phyloP scores from a whole-genome alignment of 2,797 vertebrate genomes.

The Rhabdophis nuchalis region DNA sequence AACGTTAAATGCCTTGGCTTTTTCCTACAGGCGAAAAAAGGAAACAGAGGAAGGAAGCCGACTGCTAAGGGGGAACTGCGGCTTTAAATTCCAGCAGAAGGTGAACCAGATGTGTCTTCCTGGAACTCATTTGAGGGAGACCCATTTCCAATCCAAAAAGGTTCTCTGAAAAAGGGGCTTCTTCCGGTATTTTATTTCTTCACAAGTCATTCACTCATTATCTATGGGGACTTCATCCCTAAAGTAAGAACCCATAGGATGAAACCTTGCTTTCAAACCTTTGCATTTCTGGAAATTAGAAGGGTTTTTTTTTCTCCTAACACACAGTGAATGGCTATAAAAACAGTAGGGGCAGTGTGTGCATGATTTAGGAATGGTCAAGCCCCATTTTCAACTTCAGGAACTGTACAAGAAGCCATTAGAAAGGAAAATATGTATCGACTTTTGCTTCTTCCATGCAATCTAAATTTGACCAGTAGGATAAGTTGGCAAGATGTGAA shows the following conservation, averaged over 20 bases:
- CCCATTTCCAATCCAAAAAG: neutral
- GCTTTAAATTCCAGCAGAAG: neutral
- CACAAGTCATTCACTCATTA: neutral
- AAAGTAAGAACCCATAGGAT: neutral
- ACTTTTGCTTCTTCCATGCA: neutral
- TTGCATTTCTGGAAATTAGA: neutral
- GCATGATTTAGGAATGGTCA: neutral
- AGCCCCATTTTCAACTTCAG: neutral
- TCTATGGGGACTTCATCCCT: neutral
- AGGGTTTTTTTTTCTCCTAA: neutral
- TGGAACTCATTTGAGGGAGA: neutral
- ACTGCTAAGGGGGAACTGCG: neutral
- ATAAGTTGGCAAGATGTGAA: neutral
- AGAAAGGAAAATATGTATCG: neutral
- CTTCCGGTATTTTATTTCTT: neutral
- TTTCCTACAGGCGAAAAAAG: slow-evolving; percentile 15
- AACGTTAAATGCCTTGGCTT: neutral
- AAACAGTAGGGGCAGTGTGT: neutral
- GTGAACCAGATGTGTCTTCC: neutral
- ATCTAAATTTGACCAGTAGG: neutral
- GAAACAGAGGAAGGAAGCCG: neutral
- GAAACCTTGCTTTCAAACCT: neutral
- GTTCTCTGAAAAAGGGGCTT: neutral
- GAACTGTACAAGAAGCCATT: neutral
- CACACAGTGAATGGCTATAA: neutral